These are phyloP conservation scores for Smittia aterrima DNA, from an alignment of 2,888 invertebrate species.

Conservation along the genomic window DNA sequence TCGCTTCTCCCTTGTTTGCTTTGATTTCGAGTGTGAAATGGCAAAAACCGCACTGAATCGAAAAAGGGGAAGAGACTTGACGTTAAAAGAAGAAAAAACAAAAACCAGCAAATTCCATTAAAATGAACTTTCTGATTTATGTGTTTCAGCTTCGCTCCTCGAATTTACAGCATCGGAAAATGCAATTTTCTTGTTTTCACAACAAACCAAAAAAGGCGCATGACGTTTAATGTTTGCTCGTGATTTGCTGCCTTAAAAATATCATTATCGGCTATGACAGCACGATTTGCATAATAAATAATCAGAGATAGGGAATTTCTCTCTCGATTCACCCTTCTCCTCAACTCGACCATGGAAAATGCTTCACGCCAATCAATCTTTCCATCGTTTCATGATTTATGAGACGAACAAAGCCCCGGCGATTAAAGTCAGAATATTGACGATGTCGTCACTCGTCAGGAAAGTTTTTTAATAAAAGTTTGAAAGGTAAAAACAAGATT, in stretches of 20 bases:
- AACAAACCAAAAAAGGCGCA: background rate
- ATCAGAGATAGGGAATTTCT: background rate
- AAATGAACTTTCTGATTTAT: constrained; percentile 41
- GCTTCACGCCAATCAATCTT: constrained; percentile 40
- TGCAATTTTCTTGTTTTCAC: constrained; percentile 38
- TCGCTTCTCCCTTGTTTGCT: constrained; percentile 10
- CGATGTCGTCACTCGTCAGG: too few species aligned
- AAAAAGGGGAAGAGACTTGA: constrained; percentile 7
- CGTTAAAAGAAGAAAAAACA: background rate
- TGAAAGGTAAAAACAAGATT: too few species aligned
- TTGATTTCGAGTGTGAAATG: background rate
- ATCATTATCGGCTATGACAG: constrained; percentile 38
- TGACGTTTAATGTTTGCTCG: background rate
- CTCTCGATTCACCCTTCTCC: constrained; percentile 17
- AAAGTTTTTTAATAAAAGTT: too few species aligned
- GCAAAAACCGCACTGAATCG: constrained; percentile 29
- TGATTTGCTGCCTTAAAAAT: constrained; percentile 13
- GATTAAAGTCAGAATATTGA: background rate
- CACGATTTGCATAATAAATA: constrained; percentile 40
- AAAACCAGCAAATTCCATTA: constrained; percentile 42
- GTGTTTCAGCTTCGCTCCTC: background rate
- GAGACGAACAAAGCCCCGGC: constrained; percentile 2
- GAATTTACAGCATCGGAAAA: constrained; percentile 35
- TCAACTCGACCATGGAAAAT: constrained; percentile 24
- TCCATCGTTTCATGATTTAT: constrained; percentile 30